A percentile compares a stretch with the other conserved stretches of the same genome.
Conservation (phyloP, 2,888 invertebrate genomes). For the Campoletis raptor region DNA sequence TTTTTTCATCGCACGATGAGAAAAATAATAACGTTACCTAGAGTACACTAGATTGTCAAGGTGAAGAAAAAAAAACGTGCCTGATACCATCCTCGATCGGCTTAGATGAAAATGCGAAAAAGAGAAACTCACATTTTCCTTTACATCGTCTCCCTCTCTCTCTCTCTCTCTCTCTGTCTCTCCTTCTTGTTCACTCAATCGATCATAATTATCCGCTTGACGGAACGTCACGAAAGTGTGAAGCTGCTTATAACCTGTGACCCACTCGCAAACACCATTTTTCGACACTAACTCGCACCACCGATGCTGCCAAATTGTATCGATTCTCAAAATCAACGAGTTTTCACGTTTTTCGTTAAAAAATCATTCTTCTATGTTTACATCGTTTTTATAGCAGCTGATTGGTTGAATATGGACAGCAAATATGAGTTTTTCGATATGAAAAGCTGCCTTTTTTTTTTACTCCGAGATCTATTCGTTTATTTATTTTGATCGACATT, state of each 20-base stretch:
- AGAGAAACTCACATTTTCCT: conserved; percentile 48
- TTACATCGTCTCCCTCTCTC: conserved; percentile 9
- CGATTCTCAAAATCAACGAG: background rate
- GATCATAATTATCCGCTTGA: conserved; percentile 81
- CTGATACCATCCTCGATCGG: conserved; percentile 72
- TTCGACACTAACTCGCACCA: background rate
- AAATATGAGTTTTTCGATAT: too few relatives aligned
- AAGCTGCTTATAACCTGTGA: conserved; percentile 44
- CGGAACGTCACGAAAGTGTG: conserved; percentile 70
- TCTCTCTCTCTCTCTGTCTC: conserved; percentile 20
- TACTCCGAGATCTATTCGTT: too few relatives aligned
- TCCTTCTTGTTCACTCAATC: conserved; percentile 73
- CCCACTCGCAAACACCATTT: background rate
- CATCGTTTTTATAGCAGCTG: background rate
- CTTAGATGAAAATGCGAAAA: conserved; percentile 74
- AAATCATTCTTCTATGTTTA: background rate
- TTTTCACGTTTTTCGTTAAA: background rate
- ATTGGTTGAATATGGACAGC: too few relatives aligned
- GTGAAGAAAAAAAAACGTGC: conserved; percentile 75
- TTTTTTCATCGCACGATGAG: conserved; percentile 31
- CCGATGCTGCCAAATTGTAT: background rate
- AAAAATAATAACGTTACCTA: conserved; percentile 37
- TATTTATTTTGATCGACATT: too few relatives aligned
- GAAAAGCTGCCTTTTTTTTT: background rate
- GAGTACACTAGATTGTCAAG: background rate